These are phyloP conservation scores for Rhorus exstirpatorius DNA, from an alignment of 2,888 invertebrate species.

Conservation along the genomic window DNA sequence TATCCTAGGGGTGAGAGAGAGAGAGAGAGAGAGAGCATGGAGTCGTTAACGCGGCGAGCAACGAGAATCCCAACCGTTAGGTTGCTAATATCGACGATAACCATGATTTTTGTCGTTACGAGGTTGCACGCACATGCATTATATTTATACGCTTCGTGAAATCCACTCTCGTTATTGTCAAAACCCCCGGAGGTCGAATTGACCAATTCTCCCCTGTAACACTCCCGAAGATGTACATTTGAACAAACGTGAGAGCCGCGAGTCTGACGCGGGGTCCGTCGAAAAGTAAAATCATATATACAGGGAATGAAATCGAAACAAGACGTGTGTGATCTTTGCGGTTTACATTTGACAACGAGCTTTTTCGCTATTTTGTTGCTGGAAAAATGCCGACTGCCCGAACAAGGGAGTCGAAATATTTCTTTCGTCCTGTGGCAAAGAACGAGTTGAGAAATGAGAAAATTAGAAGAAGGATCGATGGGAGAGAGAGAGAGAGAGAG, in stretches of 20 bases:
- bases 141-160: neutral
- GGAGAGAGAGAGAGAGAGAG: too few species aligned
- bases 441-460: neutral
- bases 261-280: neutral
- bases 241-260: neutral
- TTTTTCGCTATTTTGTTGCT: too few species aligned
- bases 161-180: constrained; percentile 4
- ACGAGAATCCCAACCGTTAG: constrained; percentile 68
- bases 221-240: neutral
- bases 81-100: constrained; percentile 72
- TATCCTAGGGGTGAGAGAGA: constrained; percentile 43
- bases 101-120: constrained; percentile 74
- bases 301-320: too few species aligned
- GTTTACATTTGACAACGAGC: too few species aligned
- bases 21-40: too few species aligned
- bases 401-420: too few species aligned
- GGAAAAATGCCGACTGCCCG: too few species aligned
- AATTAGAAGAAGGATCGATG: neutral
- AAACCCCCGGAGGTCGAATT: neutral
- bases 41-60: constrained; percentile 62
- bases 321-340: too few species aligned
- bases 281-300: too few species aligned
- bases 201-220: constrained; percentile 9
- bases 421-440: too few species aligned
- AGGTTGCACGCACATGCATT: constrained; percentile 45